Base-by-base conservation (phyloP, 2,113 vertebrate genomes). In the Antennarius striatus region DNA sequence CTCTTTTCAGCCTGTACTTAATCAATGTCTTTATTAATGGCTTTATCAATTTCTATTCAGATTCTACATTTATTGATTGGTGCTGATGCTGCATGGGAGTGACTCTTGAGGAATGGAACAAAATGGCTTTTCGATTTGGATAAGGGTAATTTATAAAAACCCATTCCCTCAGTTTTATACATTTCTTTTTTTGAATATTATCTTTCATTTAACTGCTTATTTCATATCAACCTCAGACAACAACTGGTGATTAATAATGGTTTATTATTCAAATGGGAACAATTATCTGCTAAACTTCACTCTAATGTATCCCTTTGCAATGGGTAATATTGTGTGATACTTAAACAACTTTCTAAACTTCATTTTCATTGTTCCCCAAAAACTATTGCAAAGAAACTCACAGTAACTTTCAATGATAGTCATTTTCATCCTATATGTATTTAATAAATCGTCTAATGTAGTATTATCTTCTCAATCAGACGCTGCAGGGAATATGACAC, bases 51-150 rank as follows among this genome's bases (percentile, higher is more conserved):
- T 65, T 60, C 11, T 64, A 73, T 63, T 82, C 49, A 60, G 54
- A 73, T 84, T 87, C 63, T 53, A 22, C 66, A 61, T 54, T 70
- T 77, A 84, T 83, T 82, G 72, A 88, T 84, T 60, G 51, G 43
- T 59, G 64, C 68, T 65, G 86, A 82, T 74, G 39, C 68, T 73
- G 70, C 81, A 75, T 36, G 45, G 74, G 68, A 58, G 73, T 70
- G 63, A 70, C 71, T 79, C 70, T 60, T 45, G 43, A 69, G 57
- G 78, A 71, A 50, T 16, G 56, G 65, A 70, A 48, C 56, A 59
- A 75, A 85, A 86, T 75, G 45, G 64, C 56, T 79, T 87, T 82
- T 79, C 50, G 65, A 71, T 29, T 17, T 29, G 73, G 68, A 53
- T 73, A 55, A 64, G 56, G 64, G 78, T 82, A 72, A 60, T 62